Evolutionary conservation across 2,113 vertebrate genomes (phyloP).

Genomic region (Grammomys surdaster): DNA sequence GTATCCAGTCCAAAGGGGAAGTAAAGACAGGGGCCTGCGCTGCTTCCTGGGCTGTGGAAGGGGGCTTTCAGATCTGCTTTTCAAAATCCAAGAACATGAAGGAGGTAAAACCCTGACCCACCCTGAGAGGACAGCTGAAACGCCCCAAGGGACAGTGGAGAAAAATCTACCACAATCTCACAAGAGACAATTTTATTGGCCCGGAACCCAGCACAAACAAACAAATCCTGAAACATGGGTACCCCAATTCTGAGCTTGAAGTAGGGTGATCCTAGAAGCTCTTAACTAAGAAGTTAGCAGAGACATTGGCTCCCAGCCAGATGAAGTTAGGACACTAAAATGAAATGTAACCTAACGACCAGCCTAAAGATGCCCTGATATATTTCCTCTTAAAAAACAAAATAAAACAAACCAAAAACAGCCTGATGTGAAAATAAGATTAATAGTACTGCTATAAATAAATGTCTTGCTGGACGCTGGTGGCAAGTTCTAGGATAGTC

Average conservation of each 20-base stretch:
- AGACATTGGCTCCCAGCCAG: background rate
- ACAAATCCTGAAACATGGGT: background rate
- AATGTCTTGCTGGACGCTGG: background rate
- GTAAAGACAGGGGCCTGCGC: background rate
- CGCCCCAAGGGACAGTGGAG: background rate
- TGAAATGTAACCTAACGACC: background rate
- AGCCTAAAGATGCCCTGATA: background rate
- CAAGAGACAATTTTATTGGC: background rate
- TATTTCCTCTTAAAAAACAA: background rate
- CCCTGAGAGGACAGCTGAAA: background rate
- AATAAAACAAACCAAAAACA: background rate
- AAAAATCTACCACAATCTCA: background rate
- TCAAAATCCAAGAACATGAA: slow-evolving; percentile 1
- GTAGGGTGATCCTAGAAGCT: background rate
- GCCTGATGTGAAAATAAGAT: slow-evolving; percentile 17
- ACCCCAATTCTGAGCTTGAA: background rate
- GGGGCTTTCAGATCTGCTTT: background rate
- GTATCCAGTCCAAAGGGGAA: background rate
- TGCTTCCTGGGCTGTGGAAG: background rate
- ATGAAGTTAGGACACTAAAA: background rate
- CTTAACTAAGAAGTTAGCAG: slow-evolving; percentile 9
- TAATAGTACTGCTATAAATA: background rate
- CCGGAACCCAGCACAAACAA: background rate
- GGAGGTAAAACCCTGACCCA: too few relatives aligned
- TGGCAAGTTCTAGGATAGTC: background rate